Evolutionary conservation across 2,797 vertebrate genomes (phyloP).

Genomic region (Hydrophis major): DNA sequence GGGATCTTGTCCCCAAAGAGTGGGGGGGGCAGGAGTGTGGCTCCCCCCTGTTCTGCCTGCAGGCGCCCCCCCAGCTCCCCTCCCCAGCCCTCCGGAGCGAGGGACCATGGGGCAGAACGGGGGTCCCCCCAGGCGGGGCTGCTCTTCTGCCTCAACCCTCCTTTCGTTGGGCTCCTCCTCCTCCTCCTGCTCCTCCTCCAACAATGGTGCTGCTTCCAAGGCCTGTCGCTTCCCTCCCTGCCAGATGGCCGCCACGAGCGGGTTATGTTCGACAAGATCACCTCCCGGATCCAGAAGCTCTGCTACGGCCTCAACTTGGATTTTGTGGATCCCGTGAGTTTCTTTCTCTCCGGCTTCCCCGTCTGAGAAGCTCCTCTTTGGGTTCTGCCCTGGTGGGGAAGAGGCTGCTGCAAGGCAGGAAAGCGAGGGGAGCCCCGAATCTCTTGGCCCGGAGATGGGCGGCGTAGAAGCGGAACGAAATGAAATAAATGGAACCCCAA

Average conservation of each 20-base stretch:
- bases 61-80: not conserved
- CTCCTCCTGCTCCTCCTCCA: too few relatives aligned
- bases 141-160: not conserved
- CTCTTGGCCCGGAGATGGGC: not conserved
- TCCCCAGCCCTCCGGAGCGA: not conserved
- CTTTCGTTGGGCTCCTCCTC: too few relatives aligned
- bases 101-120: accelerated
- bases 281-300: conserved; percentile 95
- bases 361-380: not conserved
- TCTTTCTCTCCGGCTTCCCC: conserved; percentile 21
- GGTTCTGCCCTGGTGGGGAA: not conserved
- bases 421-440: not conserved
- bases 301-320: conserved; percentile 95
- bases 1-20: too few relatives aligned
- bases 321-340: conserved; percentile 94
- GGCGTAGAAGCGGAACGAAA: too few relatives aligned
- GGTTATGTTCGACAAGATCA: conserved; percentile 99
- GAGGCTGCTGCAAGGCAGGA: not conserved
- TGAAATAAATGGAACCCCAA: not conserved
- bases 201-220: too few relatives aligned
- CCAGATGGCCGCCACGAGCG: conserved; percentile 95
- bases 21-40: not conserved
- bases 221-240: not conserved
- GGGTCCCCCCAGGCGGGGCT: not conserved
- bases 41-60: not conserved